Percentiles rank a stretch among this genome's conserved stretches.
Evolutionary conservation across 1,140 invertebrate species (phyloP).

Genomic region (Coboldia fuscipes): DNA sequence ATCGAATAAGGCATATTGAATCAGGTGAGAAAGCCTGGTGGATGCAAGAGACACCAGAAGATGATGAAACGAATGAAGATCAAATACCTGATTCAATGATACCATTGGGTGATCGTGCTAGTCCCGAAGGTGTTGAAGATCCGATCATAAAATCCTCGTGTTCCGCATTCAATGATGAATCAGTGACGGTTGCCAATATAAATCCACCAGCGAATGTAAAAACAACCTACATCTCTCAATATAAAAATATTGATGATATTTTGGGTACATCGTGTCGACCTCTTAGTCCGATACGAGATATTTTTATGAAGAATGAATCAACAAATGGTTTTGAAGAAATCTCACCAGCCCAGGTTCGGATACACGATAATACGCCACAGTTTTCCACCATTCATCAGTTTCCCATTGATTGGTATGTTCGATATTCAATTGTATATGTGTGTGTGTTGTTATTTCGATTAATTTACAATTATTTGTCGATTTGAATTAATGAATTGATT

Average conservation of each 20-base stretch:
- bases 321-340: slow-evolving; percentile 18
- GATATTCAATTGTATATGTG: too few relatives aligned
- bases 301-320: slow-evolving; percentile 4
- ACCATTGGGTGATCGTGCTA: slow-evolving; percentile 51
- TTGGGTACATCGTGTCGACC: slow-evolving; percentile 38
- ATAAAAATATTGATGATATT: slow-evolving; percentile 66
- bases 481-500: too few relatives aligned
- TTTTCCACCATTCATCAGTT: slow-evolving; percentile 39
- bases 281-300: slow-evolving; percentile 27
- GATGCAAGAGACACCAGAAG: slow-evolving; percentile 19
- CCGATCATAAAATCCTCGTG: too few relatives aligned
- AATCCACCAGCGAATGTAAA: slow-evolving; percentile 6
- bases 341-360: slow-evolving; percentile 42
- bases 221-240: slow-evolving; percentile 47
- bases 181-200: too few relatives aligned
- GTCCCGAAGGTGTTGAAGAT: slow-evolving; percentile 47
- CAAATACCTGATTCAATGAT: too few relatives aligned
- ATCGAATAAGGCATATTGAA: slow-evolving; percentile 28
- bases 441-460: too few relatives aligned
- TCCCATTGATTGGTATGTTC: too few relatives aligned
- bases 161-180: too few relatives aligned
- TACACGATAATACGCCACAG: slow-evolving; percentile 52
- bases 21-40: slow-evolving; percentile 35
- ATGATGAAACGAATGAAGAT: neutral
- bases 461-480: too few relatives aligned